Conservation (phyloP, 1,140 invertebrate genomes). For the Zaprionus camerounensis region DNA sequence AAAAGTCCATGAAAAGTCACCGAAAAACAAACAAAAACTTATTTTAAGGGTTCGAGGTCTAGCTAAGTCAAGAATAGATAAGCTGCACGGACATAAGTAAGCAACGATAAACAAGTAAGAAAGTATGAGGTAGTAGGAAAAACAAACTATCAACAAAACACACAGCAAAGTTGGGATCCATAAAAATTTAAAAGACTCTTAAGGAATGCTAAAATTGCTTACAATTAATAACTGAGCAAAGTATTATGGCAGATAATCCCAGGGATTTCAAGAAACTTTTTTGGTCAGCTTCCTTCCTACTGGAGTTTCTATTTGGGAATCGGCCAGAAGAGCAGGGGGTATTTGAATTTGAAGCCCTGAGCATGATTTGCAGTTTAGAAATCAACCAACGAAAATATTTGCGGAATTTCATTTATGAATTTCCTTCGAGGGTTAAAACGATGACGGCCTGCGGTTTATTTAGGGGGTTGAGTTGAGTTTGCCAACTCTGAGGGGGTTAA, state of each 20-base stretch:
- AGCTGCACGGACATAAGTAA: neutral
- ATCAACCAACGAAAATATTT: constrained; percentile 68
- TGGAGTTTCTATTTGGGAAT: constrained; percentile 1
- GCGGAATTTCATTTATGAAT: constrained; percentile 79
- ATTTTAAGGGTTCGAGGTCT: neutral
- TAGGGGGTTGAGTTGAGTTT: constrained; percentile 1
- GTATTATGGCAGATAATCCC: neutral
- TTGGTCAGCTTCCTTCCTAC: neutral
- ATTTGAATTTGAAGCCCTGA: neutral
- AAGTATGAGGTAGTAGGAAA: no score
- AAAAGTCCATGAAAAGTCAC: no score
- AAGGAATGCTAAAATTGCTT: neutral
- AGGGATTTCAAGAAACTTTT: neutral
- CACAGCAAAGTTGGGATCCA: no score
- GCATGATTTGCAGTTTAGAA: constrained; percentile 47
- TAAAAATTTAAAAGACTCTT: neutral
- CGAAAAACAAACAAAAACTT: neutral
- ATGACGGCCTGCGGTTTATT: constrained; percentile 3
- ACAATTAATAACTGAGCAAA: constrained; percentile 3
- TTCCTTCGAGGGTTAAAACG: constrained; percentile 49
- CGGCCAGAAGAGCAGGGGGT: constrained; percentile 1
- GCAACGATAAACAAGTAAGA: neutral
- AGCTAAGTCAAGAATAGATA: neutral
- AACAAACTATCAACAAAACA: no score
- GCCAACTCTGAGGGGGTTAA: neutral